These are phyloP conservation scores for Microtus pennsylvanicus DNA, from an alignment of 2,113 vertebrate genomes.

Conservation along the genomic window DNA sequence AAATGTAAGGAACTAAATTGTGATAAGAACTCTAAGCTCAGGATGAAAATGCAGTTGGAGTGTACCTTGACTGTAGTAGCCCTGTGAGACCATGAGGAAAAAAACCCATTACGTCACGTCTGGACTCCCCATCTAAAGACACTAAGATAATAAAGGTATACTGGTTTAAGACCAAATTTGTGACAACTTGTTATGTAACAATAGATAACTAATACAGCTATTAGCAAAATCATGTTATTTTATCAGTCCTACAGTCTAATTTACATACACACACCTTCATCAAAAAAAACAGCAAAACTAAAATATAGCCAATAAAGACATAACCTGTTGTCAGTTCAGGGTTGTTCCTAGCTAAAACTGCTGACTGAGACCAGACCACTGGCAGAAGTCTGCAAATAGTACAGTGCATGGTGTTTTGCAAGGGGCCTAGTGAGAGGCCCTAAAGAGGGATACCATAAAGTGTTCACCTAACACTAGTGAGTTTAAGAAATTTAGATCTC, in stretches of 20 bases:
- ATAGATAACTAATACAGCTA: slow-evolving; percentile 7
- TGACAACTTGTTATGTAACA: not conserved
- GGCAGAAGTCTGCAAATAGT: not conserved
- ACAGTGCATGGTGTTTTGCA: not conserved
- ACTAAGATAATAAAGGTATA: slow-evolving; percentile 28
- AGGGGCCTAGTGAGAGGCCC: not conserved
- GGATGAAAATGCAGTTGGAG: not conserved
- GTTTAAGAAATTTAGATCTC: not conserved
- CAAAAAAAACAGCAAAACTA: slow-evolving; percentile 49
- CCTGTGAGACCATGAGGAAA: not conserved
- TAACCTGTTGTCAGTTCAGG: not conserved
- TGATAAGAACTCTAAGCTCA: not conserved
- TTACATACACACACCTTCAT: not conserved
- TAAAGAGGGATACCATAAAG: not conserved
- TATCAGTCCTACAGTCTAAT: slow-evolving; percentile 44
- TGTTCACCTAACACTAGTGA: not conserved
- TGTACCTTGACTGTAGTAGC: not conserved
- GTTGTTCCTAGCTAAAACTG: slow-evolving; percentile 13
- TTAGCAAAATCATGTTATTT: slow-evolving; percentile 30
- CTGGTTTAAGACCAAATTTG: not conserved
- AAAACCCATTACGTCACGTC: not conserved
- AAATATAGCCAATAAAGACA: slow-evolving; percentile 19
- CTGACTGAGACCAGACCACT: not conserved
- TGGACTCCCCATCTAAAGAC: not conserved
- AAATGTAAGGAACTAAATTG: not conserved